Percentiles rank a stretch among this genome's conserved stretches.
Conservation (phyloP, 2,113 vertebrate species). For the Pontoporia blainvillei region DNA sequence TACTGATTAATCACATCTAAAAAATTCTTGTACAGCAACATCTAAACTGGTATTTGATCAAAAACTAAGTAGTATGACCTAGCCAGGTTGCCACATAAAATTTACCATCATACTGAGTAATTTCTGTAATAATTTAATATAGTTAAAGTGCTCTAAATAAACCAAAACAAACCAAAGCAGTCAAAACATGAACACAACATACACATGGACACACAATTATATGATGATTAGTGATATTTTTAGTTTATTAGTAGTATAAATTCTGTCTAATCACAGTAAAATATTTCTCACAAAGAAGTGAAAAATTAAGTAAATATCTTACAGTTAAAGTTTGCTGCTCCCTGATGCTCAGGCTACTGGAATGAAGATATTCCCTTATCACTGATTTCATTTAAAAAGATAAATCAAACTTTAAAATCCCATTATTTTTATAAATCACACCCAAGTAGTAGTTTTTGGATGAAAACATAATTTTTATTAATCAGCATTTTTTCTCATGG, state of each 20-base stretch:
- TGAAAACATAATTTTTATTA: not conserved
- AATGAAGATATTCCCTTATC: not conserved
- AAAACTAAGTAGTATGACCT: not conserved
- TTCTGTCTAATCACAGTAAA: not conserved
- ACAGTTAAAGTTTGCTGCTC: not conserved
- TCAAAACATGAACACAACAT: not conserved
- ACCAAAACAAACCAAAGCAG: not conserved
- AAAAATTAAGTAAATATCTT: not conserved
- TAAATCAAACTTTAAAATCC: not conserved
- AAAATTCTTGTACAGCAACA: not conserved
- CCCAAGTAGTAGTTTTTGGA: not conserved
- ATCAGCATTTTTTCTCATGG: not conserved
- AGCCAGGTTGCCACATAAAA: not conserved
- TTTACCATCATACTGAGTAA: not conserved
- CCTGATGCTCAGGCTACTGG: rapidly evolving
- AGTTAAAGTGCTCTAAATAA: not conserved
- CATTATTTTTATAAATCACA: not conserved
- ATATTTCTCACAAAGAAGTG: not conserved
- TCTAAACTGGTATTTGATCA: not conserved
- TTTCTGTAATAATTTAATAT: not conserved
- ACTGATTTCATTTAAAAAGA: not conserved
- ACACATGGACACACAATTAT: not conserved
- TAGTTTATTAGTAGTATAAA: not conserved
- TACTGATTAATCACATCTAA: not conserved
- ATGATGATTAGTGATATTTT: not conserved